Percentiles rank a stretch among this genome's conserved stretches.
Conservation (phyloP, 2,113 vertebrate genomes). For the Tachycineta bicolor region DNA sequence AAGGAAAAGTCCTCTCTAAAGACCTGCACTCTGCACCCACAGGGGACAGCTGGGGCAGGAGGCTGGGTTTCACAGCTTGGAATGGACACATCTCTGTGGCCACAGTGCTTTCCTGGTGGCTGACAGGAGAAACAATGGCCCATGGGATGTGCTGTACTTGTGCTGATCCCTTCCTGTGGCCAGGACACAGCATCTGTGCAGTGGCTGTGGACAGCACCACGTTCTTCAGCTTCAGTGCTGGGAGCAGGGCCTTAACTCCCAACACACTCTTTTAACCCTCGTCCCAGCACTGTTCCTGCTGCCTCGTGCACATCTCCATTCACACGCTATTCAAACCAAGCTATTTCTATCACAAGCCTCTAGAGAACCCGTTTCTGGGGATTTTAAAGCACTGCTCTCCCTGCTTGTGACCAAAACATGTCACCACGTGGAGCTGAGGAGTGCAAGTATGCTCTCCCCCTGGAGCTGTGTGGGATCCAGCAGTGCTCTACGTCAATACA, state of each 20-base stretch:
- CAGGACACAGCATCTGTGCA: background rate
- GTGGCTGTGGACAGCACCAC: background rate
- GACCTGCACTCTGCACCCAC: background rate
- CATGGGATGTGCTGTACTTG: background rate
- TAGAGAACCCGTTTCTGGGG: background rate
- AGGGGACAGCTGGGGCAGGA: background rate
- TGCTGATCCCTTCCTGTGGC: background rate
- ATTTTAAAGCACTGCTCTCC: background rate
- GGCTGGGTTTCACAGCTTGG: background rate
- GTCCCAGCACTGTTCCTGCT: background rate
- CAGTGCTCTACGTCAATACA: background rate
- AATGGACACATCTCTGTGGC: background rate
- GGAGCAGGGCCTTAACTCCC: background rate
- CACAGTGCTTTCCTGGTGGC: background rate
- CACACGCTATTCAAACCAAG: background rate
- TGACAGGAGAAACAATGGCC: background rate
- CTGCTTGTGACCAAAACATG: rapidly evolving
- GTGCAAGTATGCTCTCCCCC: background rate
- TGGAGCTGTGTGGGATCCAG: background rate
- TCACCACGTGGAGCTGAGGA: background rate
- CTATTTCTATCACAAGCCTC: background rate
- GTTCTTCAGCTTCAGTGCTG: background rate
- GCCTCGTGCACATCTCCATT: background rate
- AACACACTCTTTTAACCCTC: background rate
- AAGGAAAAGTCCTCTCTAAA: background rate